phyloP scores from a whole-genome alignment of 2,113 vertebrate species.

The Equus przewalskii region DNA sequence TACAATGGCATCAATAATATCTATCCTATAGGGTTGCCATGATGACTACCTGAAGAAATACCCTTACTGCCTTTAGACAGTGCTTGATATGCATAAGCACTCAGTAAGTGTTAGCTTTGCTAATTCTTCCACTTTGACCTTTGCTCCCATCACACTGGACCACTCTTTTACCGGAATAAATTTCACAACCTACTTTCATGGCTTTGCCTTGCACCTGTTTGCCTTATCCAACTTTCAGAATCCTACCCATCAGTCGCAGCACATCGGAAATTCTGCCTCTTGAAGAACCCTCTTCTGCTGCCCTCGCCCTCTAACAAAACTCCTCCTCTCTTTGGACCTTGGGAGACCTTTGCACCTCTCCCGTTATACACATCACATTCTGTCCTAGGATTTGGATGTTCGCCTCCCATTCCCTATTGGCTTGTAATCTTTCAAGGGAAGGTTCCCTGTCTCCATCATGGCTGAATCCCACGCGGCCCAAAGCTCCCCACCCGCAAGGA shows the following conservation, averaged over 20 bases:
- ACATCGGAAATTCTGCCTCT: neutral
- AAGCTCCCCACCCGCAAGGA: neutral
- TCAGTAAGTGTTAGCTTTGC: neutral
- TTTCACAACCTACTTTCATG: neutral
- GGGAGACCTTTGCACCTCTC: neutral
- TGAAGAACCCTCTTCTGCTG: neutral
- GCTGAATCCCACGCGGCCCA: neutral
- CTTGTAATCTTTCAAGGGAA: neutral
- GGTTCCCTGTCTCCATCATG: neutral
- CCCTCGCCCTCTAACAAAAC: neutral
- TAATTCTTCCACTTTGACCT: neutral
- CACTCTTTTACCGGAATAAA: neutral
- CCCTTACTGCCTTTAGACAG: neutral
- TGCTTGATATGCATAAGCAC: neutral
- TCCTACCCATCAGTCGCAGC: neutral
- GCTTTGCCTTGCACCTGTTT: neutral
- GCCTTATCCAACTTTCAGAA: neutral
- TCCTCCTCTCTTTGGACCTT: neutral
- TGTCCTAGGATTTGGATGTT: neutral
- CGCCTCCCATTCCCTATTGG: neutral
- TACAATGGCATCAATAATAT: neutral
- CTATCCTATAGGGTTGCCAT: neutral
- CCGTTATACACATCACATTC: neutral
- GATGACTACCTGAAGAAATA: neutral
- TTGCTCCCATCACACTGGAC: neutral